Base-by-base conservation (phyloP, 2,888 invertebrate genomes). In the Anorthoa munda region DNA sequence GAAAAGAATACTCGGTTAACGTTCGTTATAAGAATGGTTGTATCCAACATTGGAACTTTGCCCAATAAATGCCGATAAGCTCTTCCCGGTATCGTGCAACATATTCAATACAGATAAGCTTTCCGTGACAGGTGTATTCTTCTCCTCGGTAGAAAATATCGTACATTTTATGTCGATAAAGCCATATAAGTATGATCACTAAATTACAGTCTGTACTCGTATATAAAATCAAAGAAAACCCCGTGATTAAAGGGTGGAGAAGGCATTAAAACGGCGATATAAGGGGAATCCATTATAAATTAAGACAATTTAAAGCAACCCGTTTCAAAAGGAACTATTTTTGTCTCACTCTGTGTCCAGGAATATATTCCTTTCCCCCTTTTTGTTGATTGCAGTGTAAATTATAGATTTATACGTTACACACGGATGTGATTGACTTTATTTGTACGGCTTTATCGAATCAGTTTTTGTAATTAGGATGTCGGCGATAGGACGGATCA, bases 201-300 rank as follows among this genome's bases (percentile, higher is more conserved):
- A 55, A 79, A 80, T 69, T 60, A 69, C 13, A 69, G 67, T 26
- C 63, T 51, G 26, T 48, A 61, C 53, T 58, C 23, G 45, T 66
- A 63, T 53, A 66, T 79, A 56, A 83, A 83, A 80, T 83, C 80
- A 83, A 81, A 81, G 80, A 63, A 66, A 73, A 48, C 39, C 51
- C 26, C 39, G 4, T 83, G 63, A 83, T 80, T 83, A 83, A 68
- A 66, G 63, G 58, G 68, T 50, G 53, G 46, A 11, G 48, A 74
- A 80, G 75, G n/a, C n/a, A n/a, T n/a, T 83, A 68, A 48, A 82
- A 63, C 15, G 48, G 56, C 39, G 31, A 56, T 78, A 56, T 56
- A 66, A 53, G 13, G 55, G 13, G 23, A 79, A 83, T 74, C 56
- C 74, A 79, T 63, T 66, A 73, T 53, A 58, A 56, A 58, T 66